Percentiles rank a stretch among this genome's conserved stretches.
Conservation (phyloP, 2,113 vertebrate species). For the Panthera uncia region DNA sequence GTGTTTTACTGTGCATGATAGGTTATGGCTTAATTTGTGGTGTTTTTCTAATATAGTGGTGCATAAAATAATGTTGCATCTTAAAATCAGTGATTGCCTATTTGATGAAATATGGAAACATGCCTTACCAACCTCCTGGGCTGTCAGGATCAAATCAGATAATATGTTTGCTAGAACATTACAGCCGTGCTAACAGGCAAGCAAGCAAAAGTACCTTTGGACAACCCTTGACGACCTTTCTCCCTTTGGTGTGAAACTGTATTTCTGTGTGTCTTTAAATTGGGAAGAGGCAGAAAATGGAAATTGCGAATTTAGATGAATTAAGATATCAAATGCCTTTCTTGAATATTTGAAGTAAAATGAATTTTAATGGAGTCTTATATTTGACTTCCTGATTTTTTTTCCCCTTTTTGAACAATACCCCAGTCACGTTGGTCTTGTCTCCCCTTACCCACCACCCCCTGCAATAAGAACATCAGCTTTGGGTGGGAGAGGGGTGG, state of each 20-base stretch:
- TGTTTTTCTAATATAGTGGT: background rate
- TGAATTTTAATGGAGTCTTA: slow-evolving; percentile 8
- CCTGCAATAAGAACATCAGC: background rate
- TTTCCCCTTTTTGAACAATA: background rate
- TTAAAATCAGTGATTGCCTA: background rate
- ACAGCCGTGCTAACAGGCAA: background rate
- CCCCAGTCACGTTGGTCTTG: background rate
- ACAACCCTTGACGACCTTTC: background rate
- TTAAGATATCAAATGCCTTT: background rate
- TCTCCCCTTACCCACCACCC: fast-evolving
- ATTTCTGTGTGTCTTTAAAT: background rate
- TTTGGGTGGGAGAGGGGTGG: background rate
- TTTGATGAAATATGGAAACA: background rate
- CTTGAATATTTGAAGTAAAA: slow-evolving; percentile 36
- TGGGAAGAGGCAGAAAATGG: background rate
- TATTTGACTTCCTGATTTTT: background rate
- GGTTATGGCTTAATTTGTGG: background rate
- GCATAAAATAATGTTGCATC: background rate
- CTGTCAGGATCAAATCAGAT: background rate
- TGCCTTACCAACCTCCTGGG: background rate
- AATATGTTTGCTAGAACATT: background rate
- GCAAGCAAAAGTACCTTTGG: background rate
- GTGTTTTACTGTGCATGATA: background rate
- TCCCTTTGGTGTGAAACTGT: slow-evolving; percentile 8
- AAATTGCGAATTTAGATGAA: slow-evolving; percentile 11